Conservation (phyloP, 2,113 vertebrate genomes). For the Montifringilla adamsi region DNA sequence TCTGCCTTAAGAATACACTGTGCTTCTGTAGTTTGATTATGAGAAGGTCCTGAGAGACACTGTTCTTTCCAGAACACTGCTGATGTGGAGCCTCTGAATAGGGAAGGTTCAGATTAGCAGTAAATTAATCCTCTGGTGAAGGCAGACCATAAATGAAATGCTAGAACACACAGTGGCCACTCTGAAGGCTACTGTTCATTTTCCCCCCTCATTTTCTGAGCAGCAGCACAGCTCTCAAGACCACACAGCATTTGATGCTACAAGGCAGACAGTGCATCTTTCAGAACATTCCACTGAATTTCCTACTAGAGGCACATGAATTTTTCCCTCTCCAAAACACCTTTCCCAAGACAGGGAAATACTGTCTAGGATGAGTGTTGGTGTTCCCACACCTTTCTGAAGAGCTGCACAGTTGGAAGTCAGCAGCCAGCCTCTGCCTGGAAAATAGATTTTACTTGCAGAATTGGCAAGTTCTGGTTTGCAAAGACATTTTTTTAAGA, state of each 20-base stretch:
- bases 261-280: slow-evolving; percentile 38
- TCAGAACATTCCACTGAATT: neutral
- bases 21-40: neutral
- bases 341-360: neutral
- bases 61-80: neutral
- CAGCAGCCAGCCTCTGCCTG: neutral
- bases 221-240: neutral
- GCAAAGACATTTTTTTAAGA: neutral
- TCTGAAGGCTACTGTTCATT: slow-evolving; percentile 10
- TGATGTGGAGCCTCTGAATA: neutral
- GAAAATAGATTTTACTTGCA: neutral
- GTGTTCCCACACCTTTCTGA: slow-evolving; percentile 23
- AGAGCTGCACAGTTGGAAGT: neutral
- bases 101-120: neutral
- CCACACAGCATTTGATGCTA: neutral
- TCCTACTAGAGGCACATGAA: neutral
- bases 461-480: neutral
- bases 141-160: slow-evolving; percentile 21
- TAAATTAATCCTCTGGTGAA: slow-evolving; percentile 30
- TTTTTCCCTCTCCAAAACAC: neutral
- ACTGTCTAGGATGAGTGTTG: neutral
- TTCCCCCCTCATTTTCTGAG: neutral
- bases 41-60: neutral
- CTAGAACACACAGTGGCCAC: neutral
- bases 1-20: neutral